Conservation (phyloP, 2,888 invertebrate species). For the Protophormia terraenovae region DNA sequence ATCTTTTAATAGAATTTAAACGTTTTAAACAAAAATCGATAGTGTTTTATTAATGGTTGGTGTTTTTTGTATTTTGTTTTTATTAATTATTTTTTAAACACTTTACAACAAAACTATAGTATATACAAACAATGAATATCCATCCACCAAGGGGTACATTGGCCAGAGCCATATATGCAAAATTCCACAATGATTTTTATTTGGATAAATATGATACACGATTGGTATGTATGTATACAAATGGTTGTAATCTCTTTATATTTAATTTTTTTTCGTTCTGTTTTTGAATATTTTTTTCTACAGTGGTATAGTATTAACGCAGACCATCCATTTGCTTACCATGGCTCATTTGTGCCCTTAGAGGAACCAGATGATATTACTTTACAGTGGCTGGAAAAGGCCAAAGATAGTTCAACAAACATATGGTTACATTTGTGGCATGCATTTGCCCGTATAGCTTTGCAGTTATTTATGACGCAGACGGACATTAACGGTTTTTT, state of each 20-base stretch:
- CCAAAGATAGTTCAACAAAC: conserved; percentile 79
- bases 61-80: not conserved
- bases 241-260: not conserved
- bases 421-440: conserved; percentile 95
- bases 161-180: conserved; percentile 80
- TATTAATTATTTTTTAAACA: not conserved
- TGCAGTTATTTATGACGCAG: conserved; percentile 95
- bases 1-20: not conserved
- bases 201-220: conserved; percentile 80
- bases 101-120: not conserved
- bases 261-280: not conserved
- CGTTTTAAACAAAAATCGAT: conserved; percentile 5
- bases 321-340: conserved; percentile 76
- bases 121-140: conserved; percentile 71
- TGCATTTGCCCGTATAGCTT: conserved; percentile 90
- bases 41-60: not conserved
- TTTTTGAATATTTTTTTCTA: conserved; percentile 18
- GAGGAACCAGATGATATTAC: conserved; percentile 79
- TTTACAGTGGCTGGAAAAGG: conserved; percentile 78
- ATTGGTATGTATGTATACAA: conserved; percentile 73
- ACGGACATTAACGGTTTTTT: conserved; percentile 97
- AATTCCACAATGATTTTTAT: conserved; percentile 80
- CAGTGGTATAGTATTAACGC: conserved; percentile 79
- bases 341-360: conserved; percentile 78
- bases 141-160: conserved; percentile 79